Percentiles rank a stretch among this genome's conserved stretches.
phyloP scores from a whole-genome alignment of 1,140 invertebrate species.

The Pemphigus obesinymphae region DNA sequence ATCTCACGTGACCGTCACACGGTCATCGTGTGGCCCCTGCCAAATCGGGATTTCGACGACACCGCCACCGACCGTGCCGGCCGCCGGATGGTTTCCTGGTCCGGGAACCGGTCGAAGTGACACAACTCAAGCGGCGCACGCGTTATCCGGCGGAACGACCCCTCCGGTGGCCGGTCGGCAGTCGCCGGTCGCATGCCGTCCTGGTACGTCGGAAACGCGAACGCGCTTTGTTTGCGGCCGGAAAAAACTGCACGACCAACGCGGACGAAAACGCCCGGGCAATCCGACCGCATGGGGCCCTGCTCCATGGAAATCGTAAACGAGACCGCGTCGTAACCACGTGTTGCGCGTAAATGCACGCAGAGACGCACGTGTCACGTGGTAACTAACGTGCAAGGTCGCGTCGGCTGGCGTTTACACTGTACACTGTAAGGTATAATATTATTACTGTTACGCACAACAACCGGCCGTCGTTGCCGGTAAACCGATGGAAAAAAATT shows the following conservation, averaged over 20 bases:
- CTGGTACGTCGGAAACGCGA: constrained; percentile 33
- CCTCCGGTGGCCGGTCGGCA: no score
- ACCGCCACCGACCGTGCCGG: no score
- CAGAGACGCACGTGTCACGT: no score
- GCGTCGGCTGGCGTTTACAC: no score
- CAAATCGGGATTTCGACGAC: no score
- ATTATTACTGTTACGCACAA: no score
- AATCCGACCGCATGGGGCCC: background rate
- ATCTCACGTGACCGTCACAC: background rate
- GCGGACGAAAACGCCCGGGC: background rate
- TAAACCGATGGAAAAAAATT: no score
- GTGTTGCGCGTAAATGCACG: no score
- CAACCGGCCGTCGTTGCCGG: no score
- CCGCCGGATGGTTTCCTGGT: background rate
- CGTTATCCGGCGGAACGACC: background rate
- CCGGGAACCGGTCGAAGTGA: background rate
- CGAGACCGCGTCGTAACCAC: background rate
- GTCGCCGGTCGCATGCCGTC: background rate
- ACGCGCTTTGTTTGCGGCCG: constrained; percentile 34
- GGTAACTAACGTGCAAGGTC: no score
- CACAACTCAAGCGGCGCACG: background rate
- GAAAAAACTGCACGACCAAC: background rate
- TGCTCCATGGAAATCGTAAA: constrained; percentile 32
- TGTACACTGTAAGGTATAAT: no score
- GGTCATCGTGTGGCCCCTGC: background rate